Percentiles rank a stretch among this genome's conserved stretches.
phyloP scores from a whole-genome alignment of 92 coral and sea anemone species.

The Epizoanthus illoricatus region DNA sequence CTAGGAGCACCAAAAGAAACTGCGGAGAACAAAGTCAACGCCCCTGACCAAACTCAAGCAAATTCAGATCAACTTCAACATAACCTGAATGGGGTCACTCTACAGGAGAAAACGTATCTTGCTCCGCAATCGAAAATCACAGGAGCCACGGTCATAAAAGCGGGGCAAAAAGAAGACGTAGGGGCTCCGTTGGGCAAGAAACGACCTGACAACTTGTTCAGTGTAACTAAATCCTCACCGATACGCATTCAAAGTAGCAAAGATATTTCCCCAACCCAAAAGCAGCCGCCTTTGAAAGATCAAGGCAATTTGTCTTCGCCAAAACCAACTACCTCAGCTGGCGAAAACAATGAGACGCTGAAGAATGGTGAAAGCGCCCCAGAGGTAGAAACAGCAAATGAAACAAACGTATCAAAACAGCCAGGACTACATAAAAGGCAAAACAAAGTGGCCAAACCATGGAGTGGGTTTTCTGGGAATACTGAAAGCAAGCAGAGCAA shows the following conservation, averaged over 20 bases:
- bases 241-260: slow-evolving; percentile 25
- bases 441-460: slow-evolving; percentile 28
- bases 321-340: background rate
- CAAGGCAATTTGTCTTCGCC: background rate
- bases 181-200: background rate
- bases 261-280: slow-evolving; percentile 36
- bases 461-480: background rate
- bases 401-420: background rate
- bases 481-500: background rate
- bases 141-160: slow-evolving; percentile 32
- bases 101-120: slow-evolving; percentile 10
- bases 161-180: slow-evolving; percentile 26
- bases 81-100: background rate
- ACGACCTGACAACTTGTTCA: slow-evolving; percentile 14
- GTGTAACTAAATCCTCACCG: slow-evolving; percentile 28
- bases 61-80: background rate
- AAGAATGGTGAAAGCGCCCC: background rate
- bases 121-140: slow-evolving; percentile 40
- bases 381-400: background rate
- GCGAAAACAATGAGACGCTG: slow-evolving; percentile 5
- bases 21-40: background rate
- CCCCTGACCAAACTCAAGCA: background rate
- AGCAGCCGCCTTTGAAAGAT: slow-evolving; percentile 3
- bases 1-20: slow-evolving; percentile 23
- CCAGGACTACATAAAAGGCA: slow-evolving; percentile 25